phyloP scores from a whole-genome alignment of 2,888 invertebrate genomes.

The Mycalesis mineus region DNA sequence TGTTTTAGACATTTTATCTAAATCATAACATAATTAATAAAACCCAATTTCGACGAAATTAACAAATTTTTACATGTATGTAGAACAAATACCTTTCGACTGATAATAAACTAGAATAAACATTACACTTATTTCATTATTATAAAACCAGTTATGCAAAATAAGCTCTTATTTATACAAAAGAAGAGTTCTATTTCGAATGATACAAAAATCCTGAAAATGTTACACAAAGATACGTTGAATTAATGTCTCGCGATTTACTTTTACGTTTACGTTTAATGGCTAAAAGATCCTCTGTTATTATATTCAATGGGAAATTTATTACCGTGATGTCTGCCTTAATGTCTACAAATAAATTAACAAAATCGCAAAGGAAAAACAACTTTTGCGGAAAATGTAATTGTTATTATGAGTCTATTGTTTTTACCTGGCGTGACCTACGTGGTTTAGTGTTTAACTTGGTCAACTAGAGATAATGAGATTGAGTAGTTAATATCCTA shows the following conservation, averaged over 20 bases:
- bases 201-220: background rate
- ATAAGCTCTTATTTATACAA: background rate
- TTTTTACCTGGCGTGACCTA: background rate
- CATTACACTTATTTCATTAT: background rate
- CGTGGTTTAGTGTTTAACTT: too few species aligned
- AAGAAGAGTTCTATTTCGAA: background rate
- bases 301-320: constrained; percentile 15
- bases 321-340: constrained; percentile 4
- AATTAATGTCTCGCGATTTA: constrained; percentile 10
- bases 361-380: background rate
- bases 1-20: too few species aligned
- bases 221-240: constrained; percentile 9
- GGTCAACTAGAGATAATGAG: too few species aligned
- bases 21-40: too few species aligned
- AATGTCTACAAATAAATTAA: constrained; percentile 2
- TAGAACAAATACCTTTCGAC: too few species aligned
- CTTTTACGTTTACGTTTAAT: constrained; percentile 18
- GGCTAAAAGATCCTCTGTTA: constrained; percentile 11
- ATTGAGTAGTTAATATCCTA: too few species aligned
- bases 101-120: background rate
- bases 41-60: too few species aligned
- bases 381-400: constrained; percentile 1
- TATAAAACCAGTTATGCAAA: background rate
- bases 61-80: too few species aligned
- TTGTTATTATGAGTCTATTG: background rate